phyloP scores from a whole-genome alignment of 2,797 vertebrate species.

The Gymnoscopelus microlampas region DNA sequence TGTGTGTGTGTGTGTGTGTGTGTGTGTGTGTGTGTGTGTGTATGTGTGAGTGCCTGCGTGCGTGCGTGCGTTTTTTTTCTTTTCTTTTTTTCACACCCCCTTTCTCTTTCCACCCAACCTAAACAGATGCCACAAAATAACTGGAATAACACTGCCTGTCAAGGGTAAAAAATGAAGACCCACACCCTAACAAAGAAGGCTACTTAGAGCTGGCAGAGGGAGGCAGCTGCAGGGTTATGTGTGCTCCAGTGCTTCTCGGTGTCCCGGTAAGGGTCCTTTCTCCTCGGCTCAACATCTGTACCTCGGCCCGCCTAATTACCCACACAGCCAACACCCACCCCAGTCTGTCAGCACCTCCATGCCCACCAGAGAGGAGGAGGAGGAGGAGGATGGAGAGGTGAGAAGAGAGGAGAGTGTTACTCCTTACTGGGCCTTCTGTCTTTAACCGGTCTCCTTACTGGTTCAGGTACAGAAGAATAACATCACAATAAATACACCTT shows the following conservation, averaged over 20 bases:
- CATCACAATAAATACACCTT: no score
- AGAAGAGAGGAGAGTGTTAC: slow-evolving; percentile 29
- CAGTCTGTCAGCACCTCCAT: slow-evolving; percentile 83
- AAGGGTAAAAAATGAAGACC: slow-evolving; percentile 98
- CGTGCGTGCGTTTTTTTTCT: slow-evolving; percentile 27
- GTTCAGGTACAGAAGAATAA: no score
- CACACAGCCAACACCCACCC: slow-evolving; percentile 80
- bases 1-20: slow-evolving; percentile 51
- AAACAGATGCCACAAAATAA: slow-evolving; percentile 98
- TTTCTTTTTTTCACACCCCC: slow-evolving; percentile 38
- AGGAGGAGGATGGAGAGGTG: slow-evolving; percentile 40
- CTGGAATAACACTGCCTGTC: slow-evolving; percentile 96
- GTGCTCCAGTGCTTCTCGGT: slow-evolving; percentile 80
- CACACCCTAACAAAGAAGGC: slow-evolving; percentile 92
- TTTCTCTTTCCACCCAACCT: slow-evolving; percentile 67
- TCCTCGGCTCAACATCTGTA: slow-evolving; percentile 90
- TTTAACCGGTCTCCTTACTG: background rate
- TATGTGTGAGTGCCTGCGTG: background rate
- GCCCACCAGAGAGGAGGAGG: slow-evolving; percentile 48
- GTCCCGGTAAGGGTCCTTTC: slow-evolving; percentile 80
- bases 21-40: slow-evolving; percentile 73
- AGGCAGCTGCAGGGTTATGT: slow-evolving; percentile 93
- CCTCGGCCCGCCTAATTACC: slow-evolving; percentile 88
- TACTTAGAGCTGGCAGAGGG: slow-evolving; percentile 88
- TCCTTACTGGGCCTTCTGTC: slow-evolving; percentile 13